Conservation (phyloP, 2,888 invertebrate species). For the Neoitamus cyanurus region DNA sequence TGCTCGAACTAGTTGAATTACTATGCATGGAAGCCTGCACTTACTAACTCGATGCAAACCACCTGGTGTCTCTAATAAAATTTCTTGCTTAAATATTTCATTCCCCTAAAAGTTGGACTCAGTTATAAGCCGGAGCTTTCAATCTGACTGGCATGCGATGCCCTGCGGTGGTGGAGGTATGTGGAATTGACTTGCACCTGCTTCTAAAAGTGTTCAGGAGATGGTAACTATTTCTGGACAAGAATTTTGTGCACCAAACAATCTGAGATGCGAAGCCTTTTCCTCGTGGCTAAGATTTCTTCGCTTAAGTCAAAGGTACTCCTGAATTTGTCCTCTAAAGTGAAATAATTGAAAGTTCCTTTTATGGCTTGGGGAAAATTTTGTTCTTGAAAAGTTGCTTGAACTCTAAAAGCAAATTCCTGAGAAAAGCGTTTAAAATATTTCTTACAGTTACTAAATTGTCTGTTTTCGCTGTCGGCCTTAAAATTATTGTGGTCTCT, state of each 20-base stretch:
- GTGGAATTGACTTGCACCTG: neutral
- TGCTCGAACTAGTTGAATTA: constrained; percentile 5
- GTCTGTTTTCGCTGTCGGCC: too few species aligned
- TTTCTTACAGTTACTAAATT: neutral
- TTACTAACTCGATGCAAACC: neutral
- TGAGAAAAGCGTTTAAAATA: neutral
- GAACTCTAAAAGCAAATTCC: neutral
- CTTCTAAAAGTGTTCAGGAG: neutral
- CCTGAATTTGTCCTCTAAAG: neutral
- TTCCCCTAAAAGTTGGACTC: constrained; percentile 28
- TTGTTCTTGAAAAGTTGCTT: neutral
- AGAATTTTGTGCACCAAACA: constrained; percentile 4
- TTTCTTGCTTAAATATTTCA: constrained; percentile 35
- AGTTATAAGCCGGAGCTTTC: constrained; percentile 16
- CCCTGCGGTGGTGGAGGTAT: neutral
- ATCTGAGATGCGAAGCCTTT: neutral
- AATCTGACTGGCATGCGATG: neutral
- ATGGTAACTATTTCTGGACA: neutral
- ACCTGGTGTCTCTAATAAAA: constrained; percentile 30
- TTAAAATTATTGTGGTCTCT: too few species aligned
- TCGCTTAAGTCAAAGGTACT: neutral
- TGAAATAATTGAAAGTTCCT: neutral
- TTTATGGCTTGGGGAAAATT: neutral
- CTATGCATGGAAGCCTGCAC: neutral
- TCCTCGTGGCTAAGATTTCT: neutral